A percentile compares a stretch with the other conserved stretches of the same genome.
Evolutionary conservation across 2,113 vertebrate genomes (phyloP).

Genomic region (Nothobranchius kuhntae): DNA sequence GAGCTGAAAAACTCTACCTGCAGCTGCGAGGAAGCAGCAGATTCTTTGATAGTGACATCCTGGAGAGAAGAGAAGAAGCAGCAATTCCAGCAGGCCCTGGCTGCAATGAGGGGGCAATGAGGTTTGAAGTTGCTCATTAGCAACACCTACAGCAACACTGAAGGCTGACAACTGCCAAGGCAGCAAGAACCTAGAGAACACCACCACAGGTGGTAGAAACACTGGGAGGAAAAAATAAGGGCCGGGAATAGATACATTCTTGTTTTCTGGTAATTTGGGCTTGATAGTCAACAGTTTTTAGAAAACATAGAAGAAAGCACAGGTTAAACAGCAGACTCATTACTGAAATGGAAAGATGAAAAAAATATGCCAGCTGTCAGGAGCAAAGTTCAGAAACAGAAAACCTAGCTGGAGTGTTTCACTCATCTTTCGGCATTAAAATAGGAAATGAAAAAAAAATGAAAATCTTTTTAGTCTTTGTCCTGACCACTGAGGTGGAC

Average conservation of each 20-base stretch:
- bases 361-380: too few species aligned
- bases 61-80: slow-evolving; percentile 40
- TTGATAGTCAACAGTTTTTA: slow-evolving; percentile 2
- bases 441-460: too few species aligned
- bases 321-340: background rate
- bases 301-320: background rate
- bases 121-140: slow-evolving; percentile 65
- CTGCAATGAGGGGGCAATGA: slow-evolving; percentile 69
- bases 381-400: too few species aligned
- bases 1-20: slow-evolving; percentile 26
- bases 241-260: slow-evolving; percentile 46
- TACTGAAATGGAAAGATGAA: too few species aligned
- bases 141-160: slow-evolving; percentile 45
- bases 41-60: slow-evolving; percentile 60
- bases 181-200: slow-evolving; percentile 37
- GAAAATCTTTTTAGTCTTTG: too few species aligned
- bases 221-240: slow-evolving; percentile 51
- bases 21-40: slow-evolving; percentile 24
- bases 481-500: too few species aligned
- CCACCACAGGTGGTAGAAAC: slow-evolving; percentile 24
- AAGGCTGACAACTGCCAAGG: slow-evolving; percentile 37
- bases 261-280: slow-evolving; percentile 19
- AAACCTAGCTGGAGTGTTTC: too few species aligned
- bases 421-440: too few species aligned
- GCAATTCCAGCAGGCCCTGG: slow-evolving; percentile 42